These are phyloP conservation scores for Ochropleura plecta DNA, from an alignment of 2,888 invertebrate species.

Conservation along the genomic window DNA sequence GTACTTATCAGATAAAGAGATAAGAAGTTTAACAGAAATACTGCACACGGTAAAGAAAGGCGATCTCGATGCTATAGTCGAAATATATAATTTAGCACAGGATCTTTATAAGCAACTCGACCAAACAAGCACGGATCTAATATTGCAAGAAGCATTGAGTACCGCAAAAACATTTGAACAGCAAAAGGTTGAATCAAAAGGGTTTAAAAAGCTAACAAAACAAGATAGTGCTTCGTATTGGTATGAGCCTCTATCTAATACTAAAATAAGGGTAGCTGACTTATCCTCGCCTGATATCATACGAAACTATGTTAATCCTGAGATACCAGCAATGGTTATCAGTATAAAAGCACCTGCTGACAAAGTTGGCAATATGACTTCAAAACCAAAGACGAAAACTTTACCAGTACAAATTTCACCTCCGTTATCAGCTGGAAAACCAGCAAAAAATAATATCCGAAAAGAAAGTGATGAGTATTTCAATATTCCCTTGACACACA, in stretches of 20 bases:
- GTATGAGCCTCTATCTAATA: constrained; percentile 49
- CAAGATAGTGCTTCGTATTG: constrained; percentile 41
- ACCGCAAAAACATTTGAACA: constrained; percentile 26
- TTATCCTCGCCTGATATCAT: not conserved
- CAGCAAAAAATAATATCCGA: not conserved
- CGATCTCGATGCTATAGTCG: constrained; percentile 85
- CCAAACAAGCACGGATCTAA: constrained; percentile 64
- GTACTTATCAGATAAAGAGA: constrained; percentile 82
- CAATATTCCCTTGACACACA: constrained; percentile 64
- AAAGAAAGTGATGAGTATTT: constrained; percentile 64
- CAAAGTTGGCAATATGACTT: not conserved
- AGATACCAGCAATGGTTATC: constrained; percentile 15
- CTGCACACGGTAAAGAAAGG: constrained; percentile 83
- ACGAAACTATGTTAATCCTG: constrained; percentile 27
- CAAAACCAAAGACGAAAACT: not conserved
- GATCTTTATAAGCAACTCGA: constrained; percentile 85
- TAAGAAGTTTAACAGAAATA: constrained; percentile 79
- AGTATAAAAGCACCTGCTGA: not conserved
- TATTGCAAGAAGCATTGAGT: constrained; percentile 60
- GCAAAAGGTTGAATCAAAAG: constrained; percentile 9
- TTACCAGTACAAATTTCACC: not conserved
- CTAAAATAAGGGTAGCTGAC: constrained; percentile 35
- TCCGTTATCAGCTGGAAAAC: not conserved
- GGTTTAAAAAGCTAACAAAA: constrained; percentile 20
- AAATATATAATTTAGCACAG: constrained; percentile 85